Percentiles rank a stretch among this genome's conserved stretches.
Evolutionary conservation across 2,888 invertebrate genomes (phyloP).

Genomic region (Eupelmus urozonus): DNA sequence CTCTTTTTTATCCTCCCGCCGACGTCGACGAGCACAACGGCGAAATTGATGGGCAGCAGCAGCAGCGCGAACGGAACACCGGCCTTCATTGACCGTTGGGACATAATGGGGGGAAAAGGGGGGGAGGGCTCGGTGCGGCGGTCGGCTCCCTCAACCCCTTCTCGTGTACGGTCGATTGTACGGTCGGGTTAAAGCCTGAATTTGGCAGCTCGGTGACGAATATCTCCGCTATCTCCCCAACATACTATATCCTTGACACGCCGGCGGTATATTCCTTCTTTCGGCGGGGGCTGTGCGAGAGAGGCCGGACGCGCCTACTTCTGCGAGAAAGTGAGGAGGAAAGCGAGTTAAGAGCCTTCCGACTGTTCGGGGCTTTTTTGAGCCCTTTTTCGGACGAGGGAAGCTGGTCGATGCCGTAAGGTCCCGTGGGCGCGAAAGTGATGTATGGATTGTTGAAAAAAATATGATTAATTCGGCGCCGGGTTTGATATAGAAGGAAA

Average conservation of each 20-base stretch:
- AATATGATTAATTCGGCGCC: too few species aligned
- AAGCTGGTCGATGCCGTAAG: too few species aligned
- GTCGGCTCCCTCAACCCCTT: background rate
- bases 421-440: too few species aligned
- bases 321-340: too few species aligned
- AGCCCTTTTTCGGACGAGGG: too few species aligned
- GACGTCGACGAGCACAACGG: background rate
- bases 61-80: conserved; percentile 3
- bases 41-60: conserved; percentile 20
- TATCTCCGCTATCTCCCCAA: conserved; percentile 9
- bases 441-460: too few species aligned
- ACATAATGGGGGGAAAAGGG: conserved; percentile 27
- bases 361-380: too few species aligned
- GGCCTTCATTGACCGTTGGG: conserved; percentile 1
- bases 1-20: too few species aligned
- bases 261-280: background rate
- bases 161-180: background rate
- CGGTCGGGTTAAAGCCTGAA: conserved; percentile 18
- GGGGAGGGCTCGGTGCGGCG: too few species aligned
- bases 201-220: conserved; percentile 37
- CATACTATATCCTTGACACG: background rate
- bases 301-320: background rate
- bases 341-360: background rate
- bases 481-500: too few species aligned
- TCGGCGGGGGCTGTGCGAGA: too few species aligned